Percentiles rank a stretch among this genome's conserved stretches.
phyloP scores from a whole-genome alignment of 2,888 invertebrate genomes.

The Rotaria macrura region DNA sequence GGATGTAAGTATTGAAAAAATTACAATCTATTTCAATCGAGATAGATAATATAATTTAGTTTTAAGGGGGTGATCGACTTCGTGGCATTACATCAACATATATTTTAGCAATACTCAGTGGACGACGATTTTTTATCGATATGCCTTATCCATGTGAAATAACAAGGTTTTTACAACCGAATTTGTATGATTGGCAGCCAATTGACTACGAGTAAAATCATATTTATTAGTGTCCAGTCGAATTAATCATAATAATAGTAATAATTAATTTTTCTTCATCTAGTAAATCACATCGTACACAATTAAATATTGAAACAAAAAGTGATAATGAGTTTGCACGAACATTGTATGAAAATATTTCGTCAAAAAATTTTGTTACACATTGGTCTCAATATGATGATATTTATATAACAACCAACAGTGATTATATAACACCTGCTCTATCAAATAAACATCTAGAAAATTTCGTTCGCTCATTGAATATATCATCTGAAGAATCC shows the following conservation, averaged over 20 bases:
- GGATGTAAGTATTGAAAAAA: background rate
- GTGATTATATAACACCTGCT: background rate
- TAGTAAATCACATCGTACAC: background rate
- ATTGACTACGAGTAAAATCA: background rate
- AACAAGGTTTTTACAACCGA: constrained; percentile 1
- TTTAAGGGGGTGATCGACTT: constrained; percentile 18
- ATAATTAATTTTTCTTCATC: background rate
- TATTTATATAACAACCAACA: background rate
- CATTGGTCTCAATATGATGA: background rate
- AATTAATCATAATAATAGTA: background rate
- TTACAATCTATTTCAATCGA: background rate
- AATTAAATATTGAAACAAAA: background rate
- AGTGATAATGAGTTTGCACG: background rate
- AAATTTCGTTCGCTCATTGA: background rate
- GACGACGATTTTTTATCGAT: background rate
- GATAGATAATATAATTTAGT: background rate
- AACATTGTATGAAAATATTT: background rate
- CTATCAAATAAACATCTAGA: background rate
- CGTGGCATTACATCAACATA: constrained; percentile 6
- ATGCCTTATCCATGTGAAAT: constrained; percentile 13
- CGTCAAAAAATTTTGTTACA: background rate
- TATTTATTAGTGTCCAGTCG: too few species aligned
- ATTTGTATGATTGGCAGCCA: background rate
- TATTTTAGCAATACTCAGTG: background rate
- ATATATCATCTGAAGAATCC: background rate